Conservation (phyloP, 37 sponge, comb jelly and placozoan genomes). For the Agelas oroides region DNA sequence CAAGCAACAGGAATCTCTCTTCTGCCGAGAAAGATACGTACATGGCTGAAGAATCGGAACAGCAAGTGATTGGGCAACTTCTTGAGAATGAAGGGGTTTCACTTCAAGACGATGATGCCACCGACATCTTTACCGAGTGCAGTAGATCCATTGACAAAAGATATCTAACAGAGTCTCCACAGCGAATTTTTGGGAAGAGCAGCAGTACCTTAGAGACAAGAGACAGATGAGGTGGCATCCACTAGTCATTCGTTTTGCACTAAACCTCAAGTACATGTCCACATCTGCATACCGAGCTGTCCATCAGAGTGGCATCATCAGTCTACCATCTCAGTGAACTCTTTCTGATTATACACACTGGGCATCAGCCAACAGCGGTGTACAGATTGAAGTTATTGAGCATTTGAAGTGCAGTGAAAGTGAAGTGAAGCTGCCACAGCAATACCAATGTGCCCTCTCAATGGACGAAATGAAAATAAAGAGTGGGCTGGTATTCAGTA, state of each 20-base stretch:
- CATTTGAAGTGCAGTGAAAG: not conserved
- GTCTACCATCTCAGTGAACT: constrained; percentile 17
- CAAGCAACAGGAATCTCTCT: too few relatives aligned
- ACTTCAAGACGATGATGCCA: too few relatives aligned
- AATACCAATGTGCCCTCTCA: constrained; percentile 11
- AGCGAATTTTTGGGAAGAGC: constrained; percentile 36
- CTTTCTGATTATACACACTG: constrained; percentile 29
- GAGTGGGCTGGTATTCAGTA: constrained; percentile 3
- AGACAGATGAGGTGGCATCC: constrained; percentile 28
- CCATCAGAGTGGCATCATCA: not conserved
- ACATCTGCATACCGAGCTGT: not conserved
- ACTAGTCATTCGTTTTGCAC: not conserved
- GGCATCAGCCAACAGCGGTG: constrained; percentile 10
- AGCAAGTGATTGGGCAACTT: too few relatives aligned
- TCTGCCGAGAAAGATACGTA: too few relatives aligned
- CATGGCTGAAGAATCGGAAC: too few relatives aligned
- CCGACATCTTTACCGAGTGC: too few relatives aligned
- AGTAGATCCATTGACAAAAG: too few relatives aligned
- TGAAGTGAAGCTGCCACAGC: constrained; percentile 8
- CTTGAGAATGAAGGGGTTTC: too few relatives aligned
- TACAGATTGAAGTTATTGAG: constrained; percentile 29
- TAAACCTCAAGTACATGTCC: not conserved
- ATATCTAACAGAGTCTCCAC: not conserved
- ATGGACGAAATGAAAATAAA: constrained; percentile 34
- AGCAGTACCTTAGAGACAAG: constrained; percentile 16